Evolutionary conservation across 2,113 vertebrate genomes (phyloP).

Genomic region (Vimba vimba): DNA sequence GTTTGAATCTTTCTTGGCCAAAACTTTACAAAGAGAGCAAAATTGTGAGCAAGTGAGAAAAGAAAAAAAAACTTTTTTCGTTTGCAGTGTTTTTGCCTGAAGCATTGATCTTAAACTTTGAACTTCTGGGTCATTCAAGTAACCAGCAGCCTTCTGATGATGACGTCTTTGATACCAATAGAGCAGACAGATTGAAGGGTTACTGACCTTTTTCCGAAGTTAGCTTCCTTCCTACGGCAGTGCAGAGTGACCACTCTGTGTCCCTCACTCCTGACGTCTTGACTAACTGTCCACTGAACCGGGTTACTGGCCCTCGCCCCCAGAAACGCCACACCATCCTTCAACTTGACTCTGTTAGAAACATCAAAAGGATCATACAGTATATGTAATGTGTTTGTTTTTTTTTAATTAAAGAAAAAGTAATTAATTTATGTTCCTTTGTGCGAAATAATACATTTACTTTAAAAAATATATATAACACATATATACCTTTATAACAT

Average conservation of each 20-base stretch:
- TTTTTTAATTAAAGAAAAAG: not conserved
- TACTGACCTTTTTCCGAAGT: slow-evolving; percentile 76
- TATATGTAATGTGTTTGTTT: not conserved
- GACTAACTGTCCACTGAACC: slow-evolving; percentile 82
- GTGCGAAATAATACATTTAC: not conserved
- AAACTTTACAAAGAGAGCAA: slow-evolving; percentile 20
- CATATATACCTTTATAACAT: no score
- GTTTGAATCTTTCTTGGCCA: not conserved
- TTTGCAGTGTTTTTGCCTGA: slow-evolving; percentile 12
- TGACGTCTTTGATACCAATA: not conserved
- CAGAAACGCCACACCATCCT: slow-evolving; percentile 84
- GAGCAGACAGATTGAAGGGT: not conserved
- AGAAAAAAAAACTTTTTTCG: not conserved
- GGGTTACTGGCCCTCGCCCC: slow-evolving; percentile 85
- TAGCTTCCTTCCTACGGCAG: slow-evolving; percentile 81
- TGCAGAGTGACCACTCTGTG: slow-evolving; percentile 83
- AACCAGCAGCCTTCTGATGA: slow-evolving; percentile 7
- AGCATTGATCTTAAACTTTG: slow-evolving; percentile 24
- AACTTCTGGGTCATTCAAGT: slow-evolving; percentile 22
- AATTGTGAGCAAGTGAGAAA: not conserved
- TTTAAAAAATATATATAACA: not conserved
- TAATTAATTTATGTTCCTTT: no score
- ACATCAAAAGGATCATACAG: not conserved
- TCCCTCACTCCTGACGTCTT: slow-evolving; percentile 77
- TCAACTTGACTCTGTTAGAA: slow-evolving; percentile 84